These are phyloP conservation scores for Epiblema foenella DNA, from an alignment of 2,888 invertebrate genomes.

Conservation along the genomic window DNA sequence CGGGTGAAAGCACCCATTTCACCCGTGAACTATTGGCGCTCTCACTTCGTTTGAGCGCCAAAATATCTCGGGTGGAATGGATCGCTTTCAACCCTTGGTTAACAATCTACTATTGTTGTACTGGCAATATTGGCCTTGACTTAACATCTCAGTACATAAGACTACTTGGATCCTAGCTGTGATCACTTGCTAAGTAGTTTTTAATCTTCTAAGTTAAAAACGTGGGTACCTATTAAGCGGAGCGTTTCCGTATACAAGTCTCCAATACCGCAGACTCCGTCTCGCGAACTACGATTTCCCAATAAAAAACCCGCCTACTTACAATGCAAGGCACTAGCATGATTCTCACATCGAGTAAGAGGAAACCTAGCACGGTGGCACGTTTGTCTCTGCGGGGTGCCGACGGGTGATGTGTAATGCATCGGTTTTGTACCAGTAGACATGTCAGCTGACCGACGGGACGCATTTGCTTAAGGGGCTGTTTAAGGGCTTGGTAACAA, in stretches of 20 bases:
- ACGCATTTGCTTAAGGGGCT: slow-evolving; percentile 35
- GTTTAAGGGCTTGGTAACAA: neutral
- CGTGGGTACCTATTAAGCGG: neutral
- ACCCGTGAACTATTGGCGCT: no score
- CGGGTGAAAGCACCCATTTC: no score
- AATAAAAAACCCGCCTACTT: slow-evolving; percentile 1
- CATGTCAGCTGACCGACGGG: slow-evolving; percentile 30
- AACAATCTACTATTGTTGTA: no score
- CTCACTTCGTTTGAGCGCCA: no score
- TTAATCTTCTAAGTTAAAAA: no score
- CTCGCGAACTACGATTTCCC: neutral
- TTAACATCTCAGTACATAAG: no score
- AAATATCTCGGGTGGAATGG: no score
- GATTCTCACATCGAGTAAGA: slow-evolving; percentile 19
- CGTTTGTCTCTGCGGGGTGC: slow-evolving; percentile 46
- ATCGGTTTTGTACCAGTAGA: slow-evolving; percentile 38
- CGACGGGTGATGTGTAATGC: slow-evolving; percentile 46
- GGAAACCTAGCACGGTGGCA: slow-evolving; percentile 34
- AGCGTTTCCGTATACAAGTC: slow-evolving; percentile 1
- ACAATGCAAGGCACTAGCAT: slow-evolving; percentile 1
- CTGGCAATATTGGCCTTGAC: no score
- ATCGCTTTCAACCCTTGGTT: no score
- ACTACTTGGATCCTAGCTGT: no score
- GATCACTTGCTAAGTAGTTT: no score
- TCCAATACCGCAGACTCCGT: neutral